A percentile compares a stretch with the other conserved stretches of the same genome.
Conservation (phyloP, 2,888 invertebrate species). For the Charanyca ferruginea region DNA sequence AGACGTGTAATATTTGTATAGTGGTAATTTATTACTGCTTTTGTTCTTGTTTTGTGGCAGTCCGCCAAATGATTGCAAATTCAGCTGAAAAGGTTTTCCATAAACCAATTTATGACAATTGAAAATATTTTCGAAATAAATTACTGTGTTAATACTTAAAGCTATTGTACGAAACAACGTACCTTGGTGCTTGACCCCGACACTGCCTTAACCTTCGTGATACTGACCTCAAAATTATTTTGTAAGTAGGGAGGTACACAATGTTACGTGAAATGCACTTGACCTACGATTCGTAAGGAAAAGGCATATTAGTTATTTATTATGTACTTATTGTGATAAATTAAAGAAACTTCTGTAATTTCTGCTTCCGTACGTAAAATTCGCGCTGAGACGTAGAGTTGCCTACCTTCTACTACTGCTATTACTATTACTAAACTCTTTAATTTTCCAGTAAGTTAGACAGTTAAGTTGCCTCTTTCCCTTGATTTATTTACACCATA, state of each 20-base stretch:
- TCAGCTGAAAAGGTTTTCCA: background rate
- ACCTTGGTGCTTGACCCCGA: slow-evolving; percentile 30
- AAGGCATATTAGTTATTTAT: no score
- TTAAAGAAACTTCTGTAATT: background rate
- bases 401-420: no score
- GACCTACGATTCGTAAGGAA: slow-evolving; percentile 33
- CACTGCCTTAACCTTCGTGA: slow-evolving; percentile 38
- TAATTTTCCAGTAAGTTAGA: no score
- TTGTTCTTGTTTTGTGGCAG: background rate
- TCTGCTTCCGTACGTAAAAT: no score
- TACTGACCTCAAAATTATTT: slow-evolving; percentile 36
- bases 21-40: background rate
- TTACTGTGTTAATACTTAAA: background rate
- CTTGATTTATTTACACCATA: no score
- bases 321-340: no score
- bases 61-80: background rate
- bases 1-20: no score
- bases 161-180: background rate
- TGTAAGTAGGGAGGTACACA: slow-evolving; percentile 7
- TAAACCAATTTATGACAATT: no score
- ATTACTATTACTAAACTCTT: no score
- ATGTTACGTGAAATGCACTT: slow-evolving; percentile 40
- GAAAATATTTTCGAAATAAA: no score
- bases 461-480: no score
- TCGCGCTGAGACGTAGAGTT: no score